Evolutionary conservation across 2,888 invertebrate genomes (phyloP).

Genomic region (Mesorhabditis sp.): DNA sequence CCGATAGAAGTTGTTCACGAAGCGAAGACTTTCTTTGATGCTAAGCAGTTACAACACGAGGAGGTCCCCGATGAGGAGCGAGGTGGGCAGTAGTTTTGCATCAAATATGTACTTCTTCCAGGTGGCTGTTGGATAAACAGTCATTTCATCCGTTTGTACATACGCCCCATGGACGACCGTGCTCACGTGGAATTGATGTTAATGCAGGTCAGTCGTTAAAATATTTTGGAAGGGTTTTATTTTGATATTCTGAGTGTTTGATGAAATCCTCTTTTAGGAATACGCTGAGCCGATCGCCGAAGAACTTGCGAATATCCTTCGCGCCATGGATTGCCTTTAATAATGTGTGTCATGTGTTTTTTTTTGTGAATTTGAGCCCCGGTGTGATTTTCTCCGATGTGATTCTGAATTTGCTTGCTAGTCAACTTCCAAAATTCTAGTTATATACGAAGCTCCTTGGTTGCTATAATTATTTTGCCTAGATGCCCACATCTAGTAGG

Average conservation of each 20-base stretch:
- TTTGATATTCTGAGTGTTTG: too few species aligned
- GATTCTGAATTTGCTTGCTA: too few species aligned
- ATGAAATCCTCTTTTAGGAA: not conserved
- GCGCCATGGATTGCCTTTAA: not conserved
- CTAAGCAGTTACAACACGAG: not conserved
- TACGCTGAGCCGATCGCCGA: not conserved
- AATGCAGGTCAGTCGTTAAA: not conserved
- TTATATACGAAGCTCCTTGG: too few species aligned
- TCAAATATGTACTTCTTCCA: not conserved
- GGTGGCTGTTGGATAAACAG: conserved; percentile 4
- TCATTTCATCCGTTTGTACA: not conserved
- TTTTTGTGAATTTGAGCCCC: not conserved
- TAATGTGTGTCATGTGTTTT: not conserved
- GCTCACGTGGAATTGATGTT: conserved; percentile 1
- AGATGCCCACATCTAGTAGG: too few species aligned
- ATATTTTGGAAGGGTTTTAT: too few species aligned
- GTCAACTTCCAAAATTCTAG: too few species aligned
- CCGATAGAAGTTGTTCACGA: conserved; percentile 1
- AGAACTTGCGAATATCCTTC: not conserved
- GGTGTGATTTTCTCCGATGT: too few species aligned
- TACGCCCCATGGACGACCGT: not conserved
- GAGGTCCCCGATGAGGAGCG: not conserved
- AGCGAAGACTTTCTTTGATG: conserved; percentile 6
- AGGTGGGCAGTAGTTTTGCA: not conserved
- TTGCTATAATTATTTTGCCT: too few species aligned